These are phyloP conservation scores for Drosophila bunnanda DNA, from an alignment of 2,888 invertebrate genomes.

Conservation along the genomic window DNA sequence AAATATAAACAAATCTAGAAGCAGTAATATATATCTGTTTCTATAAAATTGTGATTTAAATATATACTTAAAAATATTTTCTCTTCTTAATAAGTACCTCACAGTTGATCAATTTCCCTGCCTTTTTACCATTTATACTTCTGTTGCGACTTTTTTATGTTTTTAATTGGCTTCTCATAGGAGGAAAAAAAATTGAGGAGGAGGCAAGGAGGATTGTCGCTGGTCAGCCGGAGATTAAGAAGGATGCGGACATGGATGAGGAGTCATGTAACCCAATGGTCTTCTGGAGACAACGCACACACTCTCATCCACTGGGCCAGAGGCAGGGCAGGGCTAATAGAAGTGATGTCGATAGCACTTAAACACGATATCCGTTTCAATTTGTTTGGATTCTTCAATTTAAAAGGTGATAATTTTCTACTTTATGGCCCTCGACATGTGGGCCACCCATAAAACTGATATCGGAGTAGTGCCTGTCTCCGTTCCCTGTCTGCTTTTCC, in stretches of 20 bases:
- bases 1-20: no score
- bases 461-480: slow-evolving; percentile 80
- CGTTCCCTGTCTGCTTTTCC: slow-evolving; percentile 33
- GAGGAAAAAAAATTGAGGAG: slow-evolving; percentile 27
- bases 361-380: slow-evolving; percentile 85
- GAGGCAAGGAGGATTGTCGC: background rate
- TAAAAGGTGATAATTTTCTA: slow-evolving; percentile 85
- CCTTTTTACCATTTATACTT: slow-evolving; percentile 31
- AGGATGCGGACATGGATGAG: slow-evolving; percentile 65
- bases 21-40: no score
- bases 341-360: slow-evolving; percentile 85
- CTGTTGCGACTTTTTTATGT: slow-evolving; percentile 57
- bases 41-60: no score
- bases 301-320: slow-evolving; percentile 10
- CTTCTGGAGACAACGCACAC: slow-evolving; percentile 18
- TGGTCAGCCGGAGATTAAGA: slow-evolving; percentile 9
- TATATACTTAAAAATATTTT: no score
- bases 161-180: slow-evolving; percentile 84
- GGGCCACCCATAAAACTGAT: slow-evolving; percentile 85
- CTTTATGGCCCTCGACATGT: slow-evolving; percentile 85
- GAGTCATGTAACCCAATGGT: slow-evolving; percentile 69
- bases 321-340: slow-evolving; percentile 78
- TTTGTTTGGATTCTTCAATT: slow-evolving; percentile 85
- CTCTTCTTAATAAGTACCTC: slow-evolving; percentile 7
- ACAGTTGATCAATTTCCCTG: slow-evolving; percentile 28